Conservation (phyloP, 2,888 invertebrate genomes). For the Dexiosoma caninum region DNA sequence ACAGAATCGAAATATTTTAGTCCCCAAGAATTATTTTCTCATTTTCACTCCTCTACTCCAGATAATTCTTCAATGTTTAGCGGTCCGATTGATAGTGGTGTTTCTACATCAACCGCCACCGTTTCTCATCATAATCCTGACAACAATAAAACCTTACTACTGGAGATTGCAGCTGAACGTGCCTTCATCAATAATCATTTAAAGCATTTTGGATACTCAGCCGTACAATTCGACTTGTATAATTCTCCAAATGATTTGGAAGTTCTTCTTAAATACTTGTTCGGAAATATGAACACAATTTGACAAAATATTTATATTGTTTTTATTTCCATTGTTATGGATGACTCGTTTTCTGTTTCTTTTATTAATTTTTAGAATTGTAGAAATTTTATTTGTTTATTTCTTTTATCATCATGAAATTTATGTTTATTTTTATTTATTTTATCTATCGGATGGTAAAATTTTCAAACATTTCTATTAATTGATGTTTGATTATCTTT, state of each 20-base stretch:
- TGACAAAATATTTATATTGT: neutral
- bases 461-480: too few relatives aligned
- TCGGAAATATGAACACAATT: constrained; percentile 25
- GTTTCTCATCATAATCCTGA: neutral
- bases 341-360: neutral
- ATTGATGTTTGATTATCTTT: too few relatives aligned
- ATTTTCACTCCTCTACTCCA: constrained; percentile 3
- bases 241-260: constrained; percentile 55
- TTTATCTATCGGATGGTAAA: too few relatives aligned
- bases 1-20: constrained; percentile 35
- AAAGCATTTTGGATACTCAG: constrained; percentile 49
- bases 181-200: constrained; percentile 60
- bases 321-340: too few relatives aligned
- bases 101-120: constrained; percentile 26
- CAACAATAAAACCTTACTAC: constrained; percentile 13
- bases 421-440: too few relatives aligned
- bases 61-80: neutral
- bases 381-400: neutral
- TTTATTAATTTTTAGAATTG: neutral
- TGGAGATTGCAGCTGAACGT: constrained; percentile 57
- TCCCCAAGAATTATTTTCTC: constrained; percentile 8
- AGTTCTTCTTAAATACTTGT: constrained; percentile 55
- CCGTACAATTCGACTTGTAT: constrained; percentile 54
- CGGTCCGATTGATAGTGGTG: constrained; percentile 41
- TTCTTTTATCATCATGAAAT: too few relatives aligned